These are phyloP conservation scores for Axis porcinus DNA, from an alignment of 2,113 vertebrate species.

Conservation along the genomic window DNA sequence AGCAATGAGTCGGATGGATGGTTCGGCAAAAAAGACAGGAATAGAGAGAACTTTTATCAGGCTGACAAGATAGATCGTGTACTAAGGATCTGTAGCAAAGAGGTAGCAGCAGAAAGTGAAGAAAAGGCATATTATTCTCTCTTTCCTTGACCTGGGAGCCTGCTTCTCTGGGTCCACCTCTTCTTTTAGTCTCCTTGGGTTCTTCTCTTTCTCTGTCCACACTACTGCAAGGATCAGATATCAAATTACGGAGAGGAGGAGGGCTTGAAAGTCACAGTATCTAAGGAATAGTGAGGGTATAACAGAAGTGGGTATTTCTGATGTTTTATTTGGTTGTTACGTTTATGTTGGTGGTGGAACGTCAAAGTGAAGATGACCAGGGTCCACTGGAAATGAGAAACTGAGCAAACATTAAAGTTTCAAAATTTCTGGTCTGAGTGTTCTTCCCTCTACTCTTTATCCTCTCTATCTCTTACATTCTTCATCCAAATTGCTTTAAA, in stretches of 20 bases:
- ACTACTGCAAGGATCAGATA: neutral
- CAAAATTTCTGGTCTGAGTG: neutral
- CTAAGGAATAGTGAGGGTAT: neutral
- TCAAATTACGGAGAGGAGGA: neutral
- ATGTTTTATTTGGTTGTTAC: neutral
- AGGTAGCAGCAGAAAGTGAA: neutral
- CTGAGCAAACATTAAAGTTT: neutral
- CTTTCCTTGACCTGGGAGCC: neutral
- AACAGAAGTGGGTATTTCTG: neutral
- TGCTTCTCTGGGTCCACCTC: neutral
- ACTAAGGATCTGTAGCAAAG: neutral
- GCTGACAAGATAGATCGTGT: neutral
- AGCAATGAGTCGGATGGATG: neutral
- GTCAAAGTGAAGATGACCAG: neutral
- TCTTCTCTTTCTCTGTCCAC: neutral
- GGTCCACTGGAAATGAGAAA: neutral
- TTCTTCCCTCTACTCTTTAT: neutral
- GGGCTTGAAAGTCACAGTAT: neutral
- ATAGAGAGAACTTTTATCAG: neutral
- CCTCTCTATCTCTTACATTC: neutral
- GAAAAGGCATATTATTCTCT: neutral
- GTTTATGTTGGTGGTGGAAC: neutral
- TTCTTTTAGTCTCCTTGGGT: neutral
- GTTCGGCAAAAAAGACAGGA: neutral
- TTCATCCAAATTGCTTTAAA: neutral